Evolutionary conservation across 2,888 invertebrate species (phyloP).

Genomic region (Leptopilina drosophilae): DNA sequence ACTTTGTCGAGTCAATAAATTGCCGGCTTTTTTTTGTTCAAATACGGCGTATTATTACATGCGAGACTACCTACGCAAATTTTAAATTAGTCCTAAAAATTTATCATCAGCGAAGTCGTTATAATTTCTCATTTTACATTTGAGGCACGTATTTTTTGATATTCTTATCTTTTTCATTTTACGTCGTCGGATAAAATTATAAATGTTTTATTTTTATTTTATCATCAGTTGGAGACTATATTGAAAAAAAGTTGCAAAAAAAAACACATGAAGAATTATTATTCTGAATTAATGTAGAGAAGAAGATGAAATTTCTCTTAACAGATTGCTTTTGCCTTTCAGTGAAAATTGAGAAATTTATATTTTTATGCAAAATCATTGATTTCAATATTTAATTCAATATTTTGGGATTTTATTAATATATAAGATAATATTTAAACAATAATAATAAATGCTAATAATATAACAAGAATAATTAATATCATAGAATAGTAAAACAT

Average conservation of each 20-base stretch:
- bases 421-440: no score
- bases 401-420: no score
- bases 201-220: neutral
- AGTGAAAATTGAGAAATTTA: no score
- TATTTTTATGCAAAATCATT: no score
- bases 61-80: neutral
- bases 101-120: conserved; percentile 10
- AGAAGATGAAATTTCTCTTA: no score
- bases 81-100: conserved; percentile 9
- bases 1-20: conserved; percentile 17
- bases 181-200: neutral
- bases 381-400: no score
- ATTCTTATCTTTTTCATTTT: neutral
- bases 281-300: no score
- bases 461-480: no score
- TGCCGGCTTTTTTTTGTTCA: neutral
- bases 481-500: no score
- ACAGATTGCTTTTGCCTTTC: no score
- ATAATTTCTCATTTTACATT: conserved; percentile 20
- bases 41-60: neutral
- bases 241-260: no score
- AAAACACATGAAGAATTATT: neutral
- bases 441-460: no score
- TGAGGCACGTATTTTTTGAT: conserved; percentile 13
- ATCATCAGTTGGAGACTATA: neutral